Base-by-base conservation (phyloP, 2,113 vertebrate genomes). In the Saccopteryx leptura region DNA sequence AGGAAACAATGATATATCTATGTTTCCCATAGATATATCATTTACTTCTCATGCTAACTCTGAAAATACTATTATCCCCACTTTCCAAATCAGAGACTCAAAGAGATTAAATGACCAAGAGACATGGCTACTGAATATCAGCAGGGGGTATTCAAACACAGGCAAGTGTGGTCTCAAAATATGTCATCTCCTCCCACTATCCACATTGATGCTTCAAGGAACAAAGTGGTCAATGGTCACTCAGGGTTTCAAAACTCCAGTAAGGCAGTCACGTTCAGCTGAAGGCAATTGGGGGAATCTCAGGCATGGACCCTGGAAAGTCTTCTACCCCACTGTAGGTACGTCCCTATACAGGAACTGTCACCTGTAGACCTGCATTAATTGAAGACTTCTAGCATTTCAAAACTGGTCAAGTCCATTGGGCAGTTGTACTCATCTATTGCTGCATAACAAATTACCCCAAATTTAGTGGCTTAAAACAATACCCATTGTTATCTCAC, bases 381-480 rank as follows among this genome's bases (percentile, higher is more conserved):
- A 52, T 1, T 2, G 39, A 4, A 10, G n/a, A 28, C 4, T 26
- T 50, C 82, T 11, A n/a, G 21, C 50, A 1, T 61, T 88, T 84
- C 1, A 31, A 17, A 58, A 68, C 66, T 46, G 72, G 60, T 26
- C 60, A 60, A 8, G 13, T 54, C 78, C 28, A 23, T 11, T 14
- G 56, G 23, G 69, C 58, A 50, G 1, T 56, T 63, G 17, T 24
- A 17, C 54, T 7, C 14, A 65, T 48, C 31, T 84, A 39, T 23
- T 11, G 52, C 58, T 61, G n/a, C 3, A 9, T 75, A 50, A 84
- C 17, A 81, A 72, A 75, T 48, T 0, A 68, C 14, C 46, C 68
- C 75, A 48, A 33, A 72, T 23, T 23, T 60, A 66, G 18, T 18
- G 50, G 46, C 9, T 96, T 96, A 56, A 89, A 72, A 79, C 23